Percentiles rank a stretch among this genome's conserved stretches.
phyloP scores from a whole-genome alignment of 1,140 invertebrate species.

The Apis cerana region DNA sequence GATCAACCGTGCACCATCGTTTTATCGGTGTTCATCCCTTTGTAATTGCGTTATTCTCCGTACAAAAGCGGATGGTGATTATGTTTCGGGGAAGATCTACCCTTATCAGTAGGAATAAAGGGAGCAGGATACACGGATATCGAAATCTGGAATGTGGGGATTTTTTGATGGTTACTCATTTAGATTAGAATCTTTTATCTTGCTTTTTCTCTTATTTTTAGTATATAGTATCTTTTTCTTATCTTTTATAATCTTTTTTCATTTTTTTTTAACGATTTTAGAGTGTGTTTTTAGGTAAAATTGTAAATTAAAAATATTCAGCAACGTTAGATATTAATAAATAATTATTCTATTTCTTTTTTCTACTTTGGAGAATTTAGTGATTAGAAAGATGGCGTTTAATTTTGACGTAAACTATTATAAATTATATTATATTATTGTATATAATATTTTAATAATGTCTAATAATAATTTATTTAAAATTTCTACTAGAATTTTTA shows the following conservation, averaged over 20 bases:
- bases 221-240: neutral
- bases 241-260: neutral
- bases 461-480: too few species aligned
- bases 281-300: too few species aligned
- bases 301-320: too few species aligned
- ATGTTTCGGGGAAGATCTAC: neutral
- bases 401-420: too few species aligned
- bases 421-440: too few species aligned
- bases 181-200: neutral
- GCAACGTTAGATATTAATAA: too few species aligned
- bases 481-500: too few species aligned
- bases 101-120: constrained; percentile 7
- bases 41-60: constrained; percentile 50
- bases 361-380: too few species aligned
- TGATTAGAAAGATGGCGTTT: too few species aligned
- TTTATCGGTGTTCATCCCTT: constrained; percentile 28
- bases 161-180: neutral
- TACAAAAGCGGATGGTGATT: constrained; percentile 1
- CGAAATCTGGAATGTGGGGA: neutral
- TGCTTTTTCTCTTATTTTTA: neutral
- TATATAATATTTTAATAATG: too few species aligned
- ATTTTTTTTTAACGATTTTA: neutral
- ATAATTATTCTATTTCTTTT: too few species aligned
- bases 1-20: constrained; percentile 32
- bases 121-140: neutral